phyloP scores from a whole-genome alignment of 2,797 vertebrate genomes.

The Galaxias olidus region DNA sequence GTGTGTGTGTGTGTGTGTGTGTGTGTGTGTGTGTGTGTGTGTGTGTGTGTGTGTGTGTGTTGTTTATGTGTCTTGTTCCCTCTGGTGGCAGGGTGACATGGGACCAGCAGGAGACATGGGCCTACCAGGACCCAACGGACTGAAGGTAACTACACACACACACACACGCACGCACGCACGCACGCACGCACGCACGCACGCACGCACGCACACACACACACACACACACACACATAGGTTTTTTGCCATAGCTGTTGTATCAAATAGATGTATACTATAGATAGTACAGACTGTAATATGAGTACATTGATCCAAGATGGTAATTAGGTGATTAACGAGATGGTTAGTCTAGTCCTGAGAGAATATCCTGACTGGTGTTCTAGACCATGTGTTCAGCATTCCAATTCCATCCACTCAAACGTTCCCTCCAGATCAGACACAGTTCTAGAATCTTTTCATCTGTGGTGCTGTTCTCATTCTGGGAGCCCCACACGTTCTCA shows the following conservation, averaged over 20 bases:
- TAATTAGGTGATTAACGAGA: no score
- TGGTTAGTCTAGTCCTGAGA: no score
- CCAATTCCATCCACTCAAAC: no score
- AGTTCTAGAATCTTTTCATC: no score
- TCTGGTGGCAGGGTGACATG: slow-evolving; percentile 88
- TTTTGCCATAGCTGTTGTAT: not conserved
- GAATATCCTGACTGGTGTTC: no score
- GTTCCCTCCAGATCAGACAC: no score
- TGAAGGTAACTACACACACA: slow-evolving; percentile 83
- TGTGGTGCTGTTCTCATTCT: no score
- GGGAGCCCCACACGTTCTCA: no score
- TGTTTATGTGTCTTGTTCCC: slow-evolving; percentile 38
- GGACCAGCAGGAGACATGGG: slow-evolving; percentile 87
- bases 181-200: slow-evolving; percentile 19
- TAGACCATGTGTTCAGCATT: no score
- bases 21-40: slow-evolving; percentile 10
- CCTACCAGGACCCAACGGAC: slow-evolving; percentile 88
- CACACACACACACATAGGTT: not conserved
- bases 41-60: not conserved
- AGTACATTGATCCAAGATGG: no score
- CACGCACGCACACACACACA: slow-evolving; percentile 7
- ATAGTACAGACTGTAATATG: no score
- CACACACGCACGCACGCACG: not conserved
- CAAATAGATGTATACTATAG: no score
- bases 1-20: not conserved